Evolutionary conservation across 2,113 vertebrate genomes (phyloP).

Genomic region (Syngnathus typhle): DNA sequence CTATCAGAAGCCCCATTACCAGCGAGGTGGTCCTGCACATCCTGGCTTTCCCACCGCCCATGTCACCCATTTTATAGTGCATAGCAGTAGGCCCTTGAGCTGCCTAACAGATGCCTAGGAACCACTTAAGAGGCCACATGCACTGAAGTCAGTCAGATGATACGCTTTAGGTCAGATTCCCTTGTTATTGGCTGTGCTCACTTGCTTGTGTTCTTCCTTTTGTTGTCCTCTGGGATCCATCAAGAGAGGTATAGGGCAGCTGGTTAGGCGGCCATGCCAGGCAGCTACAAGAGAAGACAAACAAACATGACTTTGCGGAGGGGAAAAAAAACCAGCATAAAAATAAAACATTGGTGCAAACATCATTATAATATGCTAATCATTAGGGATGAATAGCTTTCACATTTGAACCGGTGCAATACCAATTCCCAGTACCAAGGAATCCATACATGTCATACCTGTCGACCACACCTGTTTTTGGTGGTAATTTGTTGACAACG

Average conservation of each 20-base stretch:
- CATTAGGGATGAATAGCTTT: no score
- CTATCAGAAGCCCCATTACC: conserved; percentile 68
- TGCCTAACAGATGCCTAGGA: conserved; percentile 50
- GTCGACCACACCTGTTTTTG: no score
- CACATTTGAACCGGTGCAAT: no score
- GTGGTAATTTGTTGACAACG: no score
- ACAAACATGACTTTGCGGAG: not conserved
- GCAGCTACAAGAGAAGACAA: conserved; percentile 26
- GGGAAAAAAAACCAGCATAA: no score
- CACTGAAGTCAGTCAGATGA: conserved; percentile 52
- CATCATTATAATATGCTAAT: no score
- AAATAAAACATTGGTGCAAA: no score
- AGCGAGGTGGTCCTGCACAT: conserved; percentile 75
- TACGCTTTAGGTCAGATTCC: conserved; percentile 39
- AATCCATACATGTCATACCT: no score
- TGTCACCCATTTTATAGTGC: conserved; percentile 58
- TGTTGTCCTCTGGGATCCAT: conserved; percentile 58
- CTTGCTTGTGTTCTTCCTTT: conserved; percentile 46
- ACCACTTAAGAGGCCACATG: conserved; percentile 60
- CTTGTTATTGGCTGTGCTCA: conserved; percentile 47
- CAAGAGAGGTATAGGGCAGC: conserved; percentile 56
- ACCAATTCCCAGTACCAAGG: no score
- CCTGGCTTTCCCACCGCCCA: conserved; percentile 35
- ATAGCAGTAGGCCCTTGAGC: conserved; percentile 67
- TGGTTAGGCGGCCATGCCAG: conserved; percentile 55